Evolutionary conservation across 2,888 invertebrate genomes (phyloP), one percentile per base, ranked within the genome.

Genomic region (Gandaritis pyraliata): DNA sequence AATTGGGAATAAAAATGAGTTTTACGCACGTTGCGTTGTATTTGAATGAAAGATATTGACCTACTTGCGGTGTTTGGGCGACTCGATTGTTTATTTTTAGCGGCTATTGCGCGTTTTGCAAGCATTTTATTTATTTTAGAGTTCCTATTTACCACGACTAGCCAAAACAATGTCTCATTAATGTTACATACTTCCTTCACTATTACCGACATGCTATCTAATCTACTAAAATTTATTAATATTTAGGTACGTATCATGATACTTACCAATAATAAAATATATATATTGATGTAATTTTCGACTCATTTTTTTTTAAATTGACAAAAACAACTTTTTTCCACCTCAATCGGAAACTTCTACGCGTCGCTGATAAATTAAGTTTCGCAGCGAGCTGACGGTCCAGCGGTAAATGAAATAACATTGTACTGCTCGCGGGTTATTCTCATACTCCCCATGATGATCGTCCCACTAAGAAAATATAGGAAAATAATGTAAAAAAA

Each of bases 361-460:
- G 65, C 58, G 41, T 18, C 39, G 49, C 23, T 70, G 67, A 70
- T 70, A 66, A 70, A 72, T 70, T 67, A 69, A 70, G 66, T 68
- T 72, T 66, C 59, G n/a, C 61, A 50, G 58, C 50, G 64, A 66
- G 57, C 67, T 61, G 70, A 69, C 71, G 68, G 65, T 59, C 66
- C 55, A 54, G 57, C 68, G 64, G 69, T 69, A 71, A 69, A 69
- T 71, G 68, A 70, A 69, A 71, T 68, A 66, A 68, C 65, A 68
- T 61, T 66, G 66, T 68, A 60, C 64, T 65, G 64, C 23, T 23
- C 6, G 23, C 23, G 3, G 23, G 23, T 23, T 2, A 23, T 0
- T 23, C 23, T 23, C 23, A 23, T 23, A 1, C 23, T 2, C 23
- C 3, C 23, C 23, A 23, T 6, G 23, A 2, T 23, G 23, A 5